Evolutionary conservation across 2,888 invertebrate species (phyloP).

Genomic region (Shargacucullia verbasci): DNA sequence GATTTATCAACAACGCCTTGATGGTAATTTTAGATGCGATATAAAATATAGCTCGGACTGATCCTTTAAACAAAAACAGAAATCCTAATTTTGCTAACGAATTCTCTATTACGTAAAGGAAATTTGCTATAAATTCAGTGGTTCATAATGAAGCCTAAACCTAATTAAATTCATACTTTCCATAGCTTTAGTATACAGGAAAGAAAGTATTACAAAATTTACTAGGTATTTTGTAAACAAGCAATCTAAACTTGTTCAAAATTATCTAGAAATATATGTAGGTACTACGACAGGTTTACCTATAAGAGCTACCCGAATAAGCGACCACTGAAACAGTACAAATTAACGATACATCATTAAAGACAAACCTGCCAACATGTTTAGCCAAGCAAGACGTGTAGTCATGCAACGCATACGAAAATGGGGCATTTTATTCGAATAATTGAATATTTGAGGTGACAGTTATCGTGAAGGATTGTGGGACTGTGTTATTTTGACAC

Average conservation of each 20-base stretch:
- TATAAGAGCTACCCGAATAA: background rate
- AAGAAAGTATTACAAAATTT: no score
- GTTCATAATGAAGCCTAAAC: no score
- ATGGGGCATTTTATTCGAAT: conserved; percentile 9
- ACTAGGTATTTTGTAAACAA: no score
- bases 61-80: conserved; percentile 2
- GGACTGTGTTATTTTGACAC: conserved; percentile 22
- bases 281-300: no score
- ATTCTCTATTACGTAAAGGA: background rate
- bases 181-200: no score
- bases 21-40: conserved; percentile 19
- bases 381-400: conserved; percentile 21
- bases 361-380: conserved; percentile 29
- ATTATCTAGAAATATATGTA: no score
- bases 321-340: conserved; percentile 9
- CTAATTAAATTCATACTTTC: no score
- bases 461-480: conserved; percentile 30
- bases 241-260: no score
- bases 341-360: conserved; percentile 36
- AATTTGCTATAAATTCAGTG: no score
- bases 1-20: conserved; percentile 16
- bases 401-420: conserved; percentile 29
- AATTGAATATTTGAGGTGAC: conserved; percentile 43
- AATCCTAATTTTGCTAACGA: background rate
- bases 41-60: conserved; percentile 14